These are phyloP conservation scores for Toxonevra muliebris DNA, from an alignment of 2,888 invertebrate genomes.

Conservation along the genomic window DNA sequence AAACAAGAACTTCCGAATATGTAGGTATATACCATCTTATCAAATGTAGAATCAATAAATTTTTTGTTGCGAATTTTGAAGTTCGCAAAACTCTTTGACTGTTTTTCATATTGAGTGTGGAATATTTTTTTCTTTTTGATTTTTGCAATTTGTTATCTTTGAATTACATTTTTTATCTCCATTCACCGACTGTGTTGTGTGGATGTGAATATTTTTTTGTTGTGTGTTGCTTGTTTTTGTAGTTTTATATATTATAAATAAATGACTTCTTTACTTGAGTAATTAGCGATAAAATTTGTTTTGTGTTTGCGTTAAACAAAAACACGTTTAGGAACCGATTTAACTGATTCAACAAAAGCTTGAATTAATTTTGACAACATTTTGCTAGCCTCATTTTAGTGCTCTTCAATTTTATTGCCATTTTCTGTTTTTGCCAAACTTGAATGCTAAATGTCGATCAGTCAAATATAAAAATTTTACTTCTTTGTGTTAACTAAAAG, in stretches of 20 bases:
- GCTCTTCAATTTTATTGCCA: background rate
- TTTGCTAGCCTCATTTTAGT: background rate
- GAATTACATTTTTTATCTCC: background rate
- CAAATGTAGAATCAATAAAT: slow-evolving; percentile 19
- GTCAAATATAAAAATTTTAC: background rate
- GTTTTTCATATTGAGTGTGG: too few species aligned
- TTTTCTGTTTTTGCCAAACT: background rate
- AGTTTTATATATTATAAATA: background rate
- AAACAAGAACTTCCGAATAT: background rate
- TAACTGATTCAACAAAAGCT: background rate
- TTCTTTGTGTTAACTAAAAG: too few species aligned
- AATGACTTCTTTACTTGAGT: background rate
- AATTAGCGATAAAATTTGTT: background rate
- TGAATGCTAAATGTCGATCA: background rate
- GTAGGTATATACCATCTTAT: slow-evolving; percentile 13
- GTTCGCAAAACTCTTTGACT: too few species aligned
- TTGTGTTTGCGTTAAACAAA: background rate
- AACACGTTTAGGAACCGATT: background rate
- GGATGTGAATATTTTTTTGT: background rate
- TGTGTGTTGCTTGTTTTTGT: background rate
- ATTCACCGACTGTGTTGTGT: background rate
- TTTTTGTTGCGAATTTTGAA: slow-evolving; percentile 10
- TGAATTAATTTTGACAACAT: background rate
- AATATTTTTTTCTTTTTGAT: too few species aligned
- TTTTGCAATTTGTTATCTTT: background rate